Evolutionary conservation across 2,888 invertebrate species (phyloP), one percentile per base, ranked within the genome.

Genomic region (Augiades crinisus): DNA sequence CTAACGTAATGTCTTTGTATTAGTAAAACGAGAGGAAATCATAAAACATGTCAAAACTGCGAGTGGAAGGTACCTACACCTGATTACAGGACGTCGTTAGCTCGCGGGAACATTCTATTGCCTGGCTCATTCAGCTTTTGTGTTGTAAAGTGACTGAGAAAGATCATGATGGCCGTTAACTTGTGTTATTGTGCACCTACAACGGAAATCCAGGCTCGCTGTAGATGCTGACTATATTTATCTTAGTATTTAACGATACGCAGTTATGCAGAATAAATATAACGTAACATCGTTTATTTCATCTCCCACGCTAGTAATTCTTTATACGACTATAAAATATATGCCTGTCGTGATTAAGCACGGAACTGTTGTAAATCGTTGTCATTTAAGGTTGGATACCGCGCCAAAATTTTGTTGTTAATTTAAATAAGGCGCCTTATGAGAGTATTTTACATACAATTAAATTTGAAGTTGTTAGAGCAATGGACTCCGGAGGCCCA

Each of bases 61-160:
- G 63, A 68, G 65, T 61, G 61, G 68, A 56, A 62, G 57, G 56
- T 66, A 64, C 58, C 59, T 62, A 68, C 58, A 65, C 65, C 67
- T 76, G 78, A 78, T 78, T 73, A 77, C 82, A 81, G 79, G 80
- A 81, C 76, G 82, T 74, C 56, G 60, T 62, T 57, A 62, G 62
- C 66, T 62, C 58, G 68, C 72, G 69, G 70, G 78, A 80, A 70
- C 71, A 65, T 73, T 78, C 76, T 66, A 79, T 72, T 73, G 71
- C 58, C 55, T 56, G 64, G 45, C 60, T 62, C 64, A 61, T 62
- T 68, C 66, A 59, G 67, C 79, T 70, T 75, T 87, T 87, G 86
- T 87, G 67, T 52, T 63, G 62, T 68, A 73, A 81, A 79, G 75
- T 81, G 80, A 67, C 68, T 65, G 71, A 76, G 78, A 76, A 72